A percentile compares a stretch with the other conserved stretches of the same genome.
phyloP scores from a whole-genome alignment of 2,113 vertebrate species.

The Syrrhaptes paradoxus region DNA sequence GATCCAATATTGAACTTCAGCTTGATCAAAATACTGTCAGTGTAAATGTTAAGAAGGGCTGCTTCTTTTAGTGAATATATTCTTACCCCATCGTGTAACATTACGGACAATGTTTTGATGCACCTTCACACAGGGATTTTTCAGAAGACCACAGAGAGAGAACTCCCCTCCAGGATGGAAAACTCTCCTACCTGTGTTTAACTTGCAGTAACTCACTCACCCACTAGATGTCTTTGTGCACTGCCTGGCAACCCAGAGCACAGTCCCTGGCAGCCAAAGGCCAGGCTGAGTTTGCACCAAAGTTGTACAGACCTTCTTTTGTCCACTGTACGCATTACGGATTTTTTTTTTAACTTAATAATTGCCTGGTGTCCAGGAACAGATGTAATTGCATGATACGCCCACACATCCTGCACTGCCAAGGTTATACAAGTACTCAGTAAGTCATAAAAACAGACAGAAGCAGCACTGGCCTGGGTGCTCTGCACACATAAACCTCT shows the following conservation, averaged over 20 bases:
- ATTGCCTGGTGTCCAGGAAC: not conserved
- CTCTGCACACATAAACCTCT: not conserved
- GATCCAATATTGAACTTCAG: fast-evolving
- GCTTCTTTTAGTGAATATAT: not conserved
- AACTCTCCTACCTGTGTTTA: too few species aligned
- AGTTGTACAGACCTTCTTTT: not conserved
- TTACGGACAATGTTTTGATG: not conserved
- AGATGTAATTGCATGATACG: not conserved
- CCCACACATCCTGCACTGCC: not conserved
- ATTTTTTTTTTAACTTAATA: not conserved
- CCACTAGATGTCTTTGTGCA: not conserved
- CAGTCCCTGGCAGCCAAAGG: fast-evolving
- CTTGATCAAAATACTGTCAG: not conserved
- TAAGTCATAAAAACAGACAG: not conserved
- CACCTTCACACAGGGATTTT: not conserved
- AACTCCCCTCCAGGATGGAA: fast-evolving
- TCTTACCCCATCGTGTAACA: not conserved
- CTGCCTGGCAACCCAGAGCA: not conserved
- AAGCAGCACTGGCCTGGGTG: not conserved
- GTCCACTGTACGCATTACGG: not conserved
- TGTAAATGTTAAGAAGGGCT: too few species aligned
- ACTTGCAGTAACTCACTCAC: not conserved
- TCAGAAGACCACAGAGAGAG: not conserved
- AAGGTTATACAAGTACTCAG: not conserved
- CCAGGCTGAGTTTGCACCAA: too few species aligned